Evolutionary conservation across 1,140 invertebrate genomes (phyloP).

Genomic region (Drosophila ogumai): DNA sequence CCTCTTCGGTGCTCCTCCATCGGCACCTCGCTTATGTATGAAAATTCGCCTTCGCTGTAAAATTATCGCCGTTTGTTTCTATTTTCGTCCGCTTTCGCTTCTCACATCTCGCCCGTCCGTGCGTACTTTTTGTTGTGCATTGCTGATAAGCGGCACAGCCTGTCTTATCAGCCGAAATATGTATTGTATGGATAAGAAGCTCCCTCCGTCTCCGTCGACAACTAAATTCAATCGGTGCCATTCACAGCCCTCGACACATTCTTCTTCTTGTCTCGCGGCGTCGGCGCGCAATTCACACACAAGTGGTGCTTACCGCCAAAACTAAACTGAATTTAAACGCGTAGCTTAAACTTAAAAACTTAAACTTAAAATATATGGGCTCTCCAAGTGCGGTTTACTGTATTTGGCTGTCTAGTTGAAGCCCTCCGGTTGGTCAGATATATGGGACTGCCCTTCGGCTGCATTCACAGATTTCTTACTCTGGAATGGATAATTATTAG

Average conservation of each 20-base stretch:
- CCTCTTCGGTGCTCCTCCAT: conserved; percentile 24
- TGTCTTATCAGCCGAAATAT: conserved; percentile 71
- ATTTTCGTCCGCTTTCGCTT: conserved; percentile 73
- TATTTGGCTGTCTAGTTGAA: conserved; percentile 32
- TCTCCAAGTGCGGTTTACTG: neutral
- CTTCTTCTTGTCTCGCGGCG: conserved; percentile 38
- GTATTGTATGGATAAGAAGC: conserved; percentile 39
- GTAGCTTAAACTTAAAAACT: conserved; percentile 20
- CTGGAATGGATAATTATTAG: neutral
- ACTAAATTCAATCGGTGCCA: conserved; percentile 31
- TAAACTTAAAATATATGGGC: neutral
- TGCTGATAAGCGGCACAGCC: conserved; percentile 69
- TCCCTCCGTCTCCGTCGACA: conserved; percentile 3
- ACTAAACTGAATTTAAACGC: conserved; percentile 15
- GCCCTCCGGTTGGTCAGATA: conserved; percentile 4
- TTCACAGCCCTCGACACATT: conserved; percentile 30
- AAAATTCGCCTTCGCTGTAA: conserved; percentile 51
- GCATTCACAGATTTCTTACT: neutral
- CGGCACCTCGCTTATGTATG: conserved; percentile 41
- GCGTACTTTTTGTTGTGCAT: conserved; percentile 74
- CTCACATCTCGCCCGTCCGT: conserved; percentile 30
- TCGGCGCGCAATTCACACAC: conserved; percentile 12
- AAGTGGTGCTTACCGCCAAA: neutral
- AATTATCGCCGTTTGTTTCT: conserved; percentile 72
- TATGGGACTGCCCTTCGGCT: neutral